Base-by-base conservation (phyloP, 2,797 vertebrate species). In the Fistularia tabacaria region DNA sequence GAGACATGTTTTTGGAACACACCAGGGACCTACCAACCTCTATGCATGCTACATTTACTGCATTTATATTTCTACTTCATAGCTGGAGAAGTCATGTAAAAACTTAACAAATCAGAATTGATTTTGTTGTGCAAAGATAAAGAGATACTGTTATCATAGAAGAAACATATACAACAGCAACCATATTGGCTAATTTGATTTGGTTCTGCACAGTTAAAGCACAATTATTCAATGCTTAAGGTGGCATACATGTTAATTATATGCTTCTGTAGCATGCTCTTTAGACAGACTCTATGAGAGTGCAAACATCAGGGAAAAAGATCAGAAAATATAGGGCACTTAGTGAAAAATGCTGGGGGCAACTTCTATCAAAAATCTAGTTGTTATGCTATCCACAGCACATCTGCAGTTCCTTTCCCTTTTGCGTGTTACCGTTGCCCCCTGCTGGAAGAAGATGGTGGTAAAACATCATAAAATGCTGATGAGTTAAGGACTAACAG, bases 301-400 rank as follows among this genome's bases (percentile, higher is more conserved):
- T 64, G 58, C 67, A 69, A 11, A 36, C 49, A 61, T 60, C 59
- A 73, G 49, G 50, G 13, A 1, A 67, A 80, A 64, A 46, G 0
- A 41, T 36, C 9, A 44, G 46, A 43, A 69, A 67, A 73, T 61
- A 38, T 42, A 62, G 62, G 59, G 12, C 54, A 78, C 38, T 42
- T 10, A 9, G 36, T 49, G 36, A 73, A 83, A 72, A 13, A 50
- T 65, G 46, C 58, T 57, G 54, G 69, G 54, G 36, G 8, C 7
- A 15, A 49, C 42, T 55, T 57, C 1, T 13, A 10, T 49, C 40
- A 53, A 36, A 59, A 60, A 52, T 55, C n/a, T 36, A 51, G 59
- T 52, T 49, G n/a, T 14, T 8, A 11, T 10, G 14, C n/a, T 41
- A 3, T 8, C 14, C 11, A 15, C 38, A 54, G 10, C 41, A 10